These are phyloP conservation scores for Hafferia zeledoni DNA, from an alignment of 2,797 vertebrate species.

Conservation along the genomic window DNA sequence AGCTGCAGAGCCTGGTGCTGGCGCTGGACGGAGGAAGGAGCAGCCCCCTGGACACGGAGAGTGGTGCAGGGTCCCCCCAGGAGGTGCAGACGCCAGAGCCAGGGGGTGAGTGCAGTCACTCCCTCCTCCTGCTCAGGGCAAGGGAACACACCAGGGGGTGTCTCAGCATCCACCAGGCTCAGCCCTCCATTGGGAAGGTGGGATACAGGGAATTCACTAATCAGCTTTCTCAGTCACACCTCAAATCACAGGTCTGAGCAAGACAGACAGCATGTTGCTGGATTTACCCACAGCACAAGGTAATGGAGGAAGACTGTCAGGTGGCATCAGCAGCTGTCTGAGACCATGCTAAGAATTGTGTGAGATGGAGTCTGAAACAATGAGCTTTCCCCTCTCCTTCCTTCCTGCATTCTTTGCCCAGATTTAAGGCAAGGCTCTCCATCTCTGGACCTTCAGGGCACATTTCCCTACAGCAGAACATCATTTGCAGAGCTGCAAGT, in stretches of 20 bases:
- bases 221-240: neutral
- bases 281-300: neutral
- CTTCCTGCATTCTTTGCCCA: neutral
- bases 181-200: neutral
- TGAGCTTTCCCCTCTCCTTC: neutral
- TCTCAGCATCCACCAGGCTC: neutral
- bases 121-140: neutral
- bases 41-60: neutral
- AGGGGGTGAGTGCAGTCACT: conserved; percentile 34
- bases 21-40: conserved; percentile 74
- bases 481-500: neutral
- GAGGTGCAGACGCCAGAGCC: neutral
- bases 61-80: neutral
- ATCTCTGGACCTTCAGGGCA: neutral
- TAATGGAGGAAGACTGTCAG: neutral
- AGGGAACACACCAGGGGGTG: neutral
- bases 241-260: neutral
- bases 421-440: neutral
- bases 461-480: neutral
- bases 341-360: neutral
- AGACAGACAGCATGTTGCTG: neutral
- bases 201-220: neutral
- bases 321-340: neutral
- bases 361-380: neutral
- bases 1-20: conserved; percentile 76